Evolutionary conservation across 2,888 invertebrate species (phyloP).

Genomic region (Pammene aurita): DNA sequence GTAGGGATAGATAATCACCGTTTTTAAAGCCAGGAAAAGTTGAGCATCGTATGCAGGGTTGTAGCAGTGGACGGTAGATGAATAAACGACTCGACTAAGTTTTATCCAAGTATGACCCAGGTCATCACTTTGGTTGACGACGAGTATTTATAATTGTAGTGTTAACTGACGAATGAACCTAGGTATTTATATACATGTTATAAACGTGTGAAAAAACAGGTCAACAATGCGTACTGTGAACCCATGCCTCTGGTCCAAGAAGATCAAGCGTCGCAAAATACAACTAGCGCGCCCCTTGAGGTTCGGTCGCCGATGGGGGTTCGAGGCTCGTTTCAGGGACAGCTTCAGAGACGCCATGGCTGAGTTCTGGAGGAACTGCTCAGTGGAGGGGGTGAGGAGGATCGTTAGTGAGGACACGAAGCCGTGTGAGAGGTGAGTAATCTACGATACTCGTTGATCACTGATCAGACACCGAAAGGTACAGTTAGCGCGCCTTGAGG

Average conservation of each 20-base stretch:
- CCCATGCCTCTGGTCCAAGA: slow-evolving; percentile 49
- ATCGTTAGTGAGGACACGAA: slow-evolving; percentile 8
- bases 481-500: slow-evolving; percentile 38
- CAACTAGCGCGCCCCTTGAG: slow-evolving; percentile 40
- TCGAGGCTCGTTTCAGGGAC: slow-evolving; percentile 46
- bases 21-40: too few relatives aligned
- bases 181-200: too few relatives aligned
- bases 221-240: slow-evolving; percentile 54
- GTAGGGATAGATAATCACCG: too few relatives aligned
- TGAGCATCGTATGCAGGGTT: too few relatives aligned
- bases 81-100: too few relatives aligned
- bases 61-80: too few relatives aligned
- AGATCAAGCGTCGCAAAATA: slow-evolving; percentile 35
- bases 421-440: slow-evolving; percentile 20
- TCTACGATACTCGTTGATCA: too few relatives aligned
- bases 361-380: slow-evolving; percentile 47
- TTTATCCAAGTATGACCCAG: too few relatives aligned
- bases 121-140: too few relatives aligned
- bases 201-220: too few relatives aligned
- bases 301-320: slow-evolving; percentile 35
- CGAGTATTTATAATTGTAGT: too few relatives aligned
- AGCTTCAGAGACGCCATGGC: slow-evolving; percentile 48
- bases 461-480: slow-evolving; percentile 37
- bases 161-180: too few relatives aligned
- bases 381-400: slow-evolving; percentile 40